Evolutionary conservation across 2,888 invertebrate genomes (phyloP), one percentile per base, ranked within the genome.

Genomic region (Criorhina ranunculi): DNA sequence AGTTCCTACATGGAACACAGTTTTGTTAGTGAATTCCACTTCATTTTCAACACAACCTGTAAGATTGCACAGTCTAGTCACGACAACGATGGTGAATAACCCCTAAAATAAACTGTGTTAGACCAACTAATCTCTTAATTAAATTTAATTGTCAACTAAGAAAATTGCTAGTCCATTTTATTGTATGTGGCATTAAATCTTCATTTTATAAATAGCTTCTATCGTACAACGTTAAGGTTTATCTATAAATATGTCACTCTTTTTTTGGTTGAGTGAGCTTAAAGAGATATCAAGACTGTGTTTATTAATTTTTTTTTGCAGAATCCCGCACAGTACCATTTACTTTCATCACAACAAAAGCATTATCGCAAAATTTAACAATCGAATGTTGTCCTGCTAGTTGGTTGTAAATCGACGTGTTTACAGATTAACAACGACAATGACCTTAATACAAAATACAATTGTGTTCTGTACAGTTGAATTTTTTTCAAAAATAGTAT

Each of bases 361-460:
- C 11, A 5, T 60, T 60, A 42, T 60, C 42, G 11, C 24, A 12
- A 29, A 59, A 5, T 12, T 24, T 19, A 37, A n/a, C 6, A 42
- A 5, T 1, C n/a, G 9, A 9, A 29, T 59, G 40, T 9, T 31
- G 0, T 5, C 29, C 24, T 12, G 24, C 40, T 59, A 19, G 5
- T 53, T 8, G 15, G 12, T 5, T 57, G n/a, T 19, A 37, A 37
- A 37, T 53, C 8, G 9, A 33, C 33, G 15, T n/a, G n/a, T 46
- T 46, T n/a, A 7, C 2, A 57, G 37, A 57, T 57, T 37, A 57
- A 17, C 11, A 35, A 11, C 19, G 37, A 40, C 37, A 19, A 8
- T 37, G 57, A 35, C 57, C 37, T 51, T 57, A 57, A 35, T 17
- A 19, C 51, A 31, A 24, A 4, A 24, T 24, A 24, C 24, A 24